These are phyloP conservation scores for Octodon degus DNA, from an alignment of 2,113 vertebrate species.

Conservation along the genomic window DNA sequence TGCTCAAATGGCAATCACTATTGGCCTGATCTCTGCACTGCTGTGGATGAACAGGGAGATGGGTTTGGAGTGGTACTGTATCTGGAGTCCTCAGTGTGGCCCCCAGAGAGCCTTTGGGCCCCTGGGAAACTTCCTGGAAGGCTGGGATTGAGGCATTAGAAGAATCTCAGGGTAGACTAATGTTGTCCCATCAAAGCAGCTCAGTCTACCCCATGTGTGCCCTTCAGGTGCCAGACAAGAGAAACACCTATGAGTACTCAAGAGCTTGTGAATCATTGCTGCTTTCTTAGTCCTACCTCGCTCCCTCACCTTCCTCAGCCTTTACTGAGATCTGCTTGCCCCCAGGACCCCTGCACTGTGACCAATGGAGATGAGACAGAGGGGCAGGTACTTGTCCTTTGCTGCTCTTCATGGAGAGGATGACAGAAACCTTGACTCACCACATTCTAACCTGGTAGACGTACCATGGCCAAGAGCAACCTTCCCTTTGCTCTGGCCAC, in stretches of 20 bases:
- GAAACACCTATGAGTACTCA: slow-evolving; percentile 59
- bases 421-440: background rate
- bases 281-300: slow-evolving; percentile 3
- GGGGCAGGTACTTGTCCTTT: background rate
- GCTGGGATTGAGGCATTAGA: background rate
- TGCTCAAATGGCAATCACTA: slow-evolving; percentile 13
- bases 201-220: background rate
- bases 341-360: background rate
- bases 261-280: slow-evolving; percentile 58
- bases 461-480: background rate
- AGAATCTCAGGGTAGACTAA: slow-evolving; percentile 1
- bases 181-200: slow-evolving; percentile 6
- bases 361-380: background rate
- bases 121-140: slow-evolving; percentile 33
- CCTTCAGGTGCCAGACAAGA: slow-evolving; percentile 63
- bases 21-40: background rate
- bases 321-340: background rate
- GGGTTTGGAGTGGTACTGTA: background rate
- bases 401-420: background rate
- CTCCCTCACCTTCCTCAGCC: background rate
- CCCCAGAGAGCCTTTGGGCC: background rate
- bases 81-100: background rate
- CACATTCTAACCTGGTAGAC: background rate
- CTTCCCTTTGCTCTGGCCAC: background rate
- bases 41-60: background rate